Evolutionary conservation across 1,140 invertebrate species (phyloP).

Genomic region (Dinoponera quadriceps): DNA sequence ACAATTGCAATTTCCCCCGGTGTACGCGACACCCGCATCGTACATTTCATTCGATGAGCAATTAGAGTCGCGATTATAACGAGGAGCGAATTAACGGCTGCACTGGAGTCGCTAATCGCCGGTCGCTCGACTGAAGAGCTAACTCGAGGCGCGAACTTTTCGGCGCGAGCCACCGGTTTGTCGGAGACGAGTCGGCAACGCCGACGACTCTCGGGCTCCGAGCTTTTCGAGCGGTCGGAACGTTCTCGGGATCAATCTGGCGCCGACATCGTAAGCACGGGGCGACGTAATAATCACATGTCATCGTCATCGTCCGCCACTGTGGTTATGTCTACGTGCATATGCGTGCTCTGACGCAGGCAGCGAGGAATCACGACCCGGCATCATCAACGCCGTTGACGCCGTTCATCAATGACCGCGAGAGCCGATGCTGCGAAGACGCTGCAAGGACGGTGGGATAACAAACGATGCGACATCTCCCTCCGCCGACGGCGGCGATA

Average conservation of each 20-base stretch:
- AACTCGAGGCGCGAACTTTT: too few relatives aligned
- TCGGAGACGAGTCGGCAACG: too few relatives aligned
- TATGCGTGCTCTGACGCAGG: not conserved
- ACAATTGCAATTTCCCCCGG: too few relatives aligned
- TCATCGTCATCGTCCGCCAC: slow-evolving; percentile 66
- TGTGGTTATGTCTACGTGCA: slow-evolving; percentile 43
- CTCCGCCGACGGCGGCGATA: slow-evolving; percentile 24
- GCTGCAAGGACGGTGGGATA: slow-evolving; percentile 33
- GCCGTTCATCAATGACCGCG: slow-evolving; percentile 59
- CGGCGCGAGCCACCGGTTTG: too few relatives aligned
- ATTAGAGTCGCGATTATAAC: too few relatives aligned
- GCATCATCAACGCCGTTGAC: slow-evolving; percentile 37
- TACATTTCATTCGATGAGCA: too few relatives aligned
- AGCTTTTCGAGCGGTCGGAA: too few relatives aligned
- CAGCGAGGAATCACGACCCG: slow-evolving; percentile 29
- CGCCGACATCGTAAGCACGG: slow-evolving; percentile 8
- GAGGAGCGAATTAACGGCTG: too few relatives aligned
- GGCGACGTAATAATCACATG: slow-evolving; percentile 58
- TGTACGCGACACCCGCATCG: too few relatives aligned
- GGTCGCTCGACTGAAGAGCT: too few relatives aligned
- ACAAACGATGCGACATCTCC: slow-evolving; percentile 40
- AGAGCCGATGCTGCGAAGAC: slow-evolving; percentile 19
- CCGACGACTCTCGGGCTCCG: too few relatives aligned
- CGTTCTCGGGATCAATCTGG: slow-evolving; percentile 45
- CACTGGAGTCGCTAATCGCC: too few relatives aligned